Base-by-base conservation (phyloP, 2,888 invertebrate genomes). In the Ormyrus thymus region DNA sequence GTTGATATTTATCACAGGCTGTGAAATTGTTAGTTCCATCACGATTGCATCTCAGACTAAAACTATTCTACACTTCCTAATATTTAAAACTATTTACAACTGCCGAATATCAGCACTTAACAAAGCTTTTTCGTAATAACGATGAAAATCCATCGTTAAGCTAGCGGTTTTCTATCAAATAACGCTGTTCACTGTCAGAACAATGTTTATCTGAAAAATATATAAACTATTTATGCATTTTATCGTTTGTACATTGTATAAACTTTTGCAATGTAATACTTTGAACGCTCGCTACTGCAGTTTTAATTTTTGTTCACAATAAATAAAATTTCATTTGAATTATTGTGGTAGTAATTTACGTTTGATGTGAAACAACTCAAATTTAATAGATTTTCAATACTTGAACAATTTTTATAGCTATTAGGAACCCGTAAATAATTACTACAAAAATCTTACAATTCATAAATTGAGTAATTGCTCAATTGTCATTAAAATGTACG, bases 381-480 rank as follows among this genome's bases (percentile, higher is more conserved):
- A 15, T 10, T 15, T 62, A 13, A 61, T 8, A 73, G 48, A 55
- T 56, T 73, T 15, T 64, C 62, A 64, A 55, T 68, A 48, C 55
- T 11, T 53, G 3, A 45, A 72, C 29, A 64, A 46, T 55, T 45
- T 56, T 56, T 46, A 56, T 45, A 7, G 53, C 65, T 70, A 64
- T 64, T 78, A 78, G 78, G 78, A 78, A 78, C 74, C 70, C 13
- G 58, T 15, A 64, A 69, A 69, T 64, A 50, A 73, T 69, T 69
- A 58, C 9, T 62, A 50, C 53, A 61, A 64, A 70, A 46, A 55
- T 72, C 11, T 69, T 69, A 55, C 15, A 48, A 29, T 48, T 15
- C n/a, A n/a, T n/a, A n/a, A n/a, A n/a, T n/a, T n/a, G n/a, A n/a
- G n/a, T n/a, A n/a, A n/a, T n/a, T 5, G 8, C 51, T 69, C 55